Percentiles rank a stretch among this genome's conserved stretches.
phyloP scores from a whole-genome alignment of 2,888 invertebrate species.

The Plagodis dolabraria region DNA sequence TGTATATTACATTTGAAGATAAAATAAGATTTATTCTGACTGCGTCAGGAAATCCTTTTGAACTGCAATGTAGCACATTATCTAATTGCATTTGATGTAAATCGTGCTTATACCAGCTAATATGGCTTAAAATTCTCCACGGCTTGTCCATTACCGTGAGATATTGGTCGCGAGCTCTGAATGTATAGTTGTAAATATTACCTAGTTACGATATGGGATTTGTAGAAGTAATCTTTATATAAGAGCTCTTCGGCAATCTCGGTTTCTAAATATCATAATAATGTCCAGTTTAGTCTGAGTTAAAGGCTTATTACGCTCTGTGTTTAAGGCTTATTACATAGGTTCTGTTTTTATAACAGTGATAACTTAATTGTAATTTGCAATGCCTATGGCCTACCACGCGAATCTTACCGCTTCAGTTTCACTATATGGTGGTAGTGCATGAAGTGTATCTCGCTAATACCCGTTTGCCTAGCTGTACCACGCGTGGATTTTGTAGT shows the following conservation, averaged over 20 bases:
- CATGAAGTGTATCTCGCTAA: no score
- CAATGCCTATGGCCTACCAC: no score
- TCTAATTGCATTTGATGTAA: slow-evolving; percentile 31
- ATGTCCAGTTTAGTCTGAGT: slow-evolving; percentile 10
- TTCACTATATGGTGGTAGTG: no score
- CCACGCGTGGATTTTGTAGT: no score
- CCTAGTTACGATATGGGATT: slow-evolving; percentile 19
- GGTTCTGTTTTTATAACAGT: no score
- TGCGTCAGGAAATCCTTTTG: background rate
- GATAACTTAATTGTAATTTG: no score
- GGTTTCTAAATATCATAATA: slow-evolving; percentile 24
- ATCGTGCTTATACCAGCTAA: slow-evolving; percentile 29
- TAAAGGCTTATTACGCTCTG: no score
- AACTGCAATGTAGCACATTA: slow-evolving; percentile 1
- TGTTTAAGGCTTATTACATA: background rate
- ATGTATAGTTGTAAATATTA: slow-evolving; percentile 20
- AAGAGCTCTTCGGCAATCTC: slow-evolving; percentile 20
- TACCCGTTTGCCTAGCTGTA: no score
- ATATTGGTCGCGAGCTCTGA: slow-evolving; percentile 13
- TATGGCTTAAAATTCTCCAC: slow-evolving; percentile 27
- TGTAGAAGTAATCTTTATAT: slow-evolving; percentile 28
- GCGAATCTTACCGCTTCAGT: no score
- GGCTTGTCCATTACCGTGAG: slow-evolving; percentile 22
- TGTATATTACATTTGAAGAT: no score
- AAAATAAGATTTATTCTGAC: background rate